Evolutionary conservation across 1,140 invertebrate species (phyloP), one percentile per base, ranked within the genome.

Genomic region (Reticulitermes speratus): DNA sequence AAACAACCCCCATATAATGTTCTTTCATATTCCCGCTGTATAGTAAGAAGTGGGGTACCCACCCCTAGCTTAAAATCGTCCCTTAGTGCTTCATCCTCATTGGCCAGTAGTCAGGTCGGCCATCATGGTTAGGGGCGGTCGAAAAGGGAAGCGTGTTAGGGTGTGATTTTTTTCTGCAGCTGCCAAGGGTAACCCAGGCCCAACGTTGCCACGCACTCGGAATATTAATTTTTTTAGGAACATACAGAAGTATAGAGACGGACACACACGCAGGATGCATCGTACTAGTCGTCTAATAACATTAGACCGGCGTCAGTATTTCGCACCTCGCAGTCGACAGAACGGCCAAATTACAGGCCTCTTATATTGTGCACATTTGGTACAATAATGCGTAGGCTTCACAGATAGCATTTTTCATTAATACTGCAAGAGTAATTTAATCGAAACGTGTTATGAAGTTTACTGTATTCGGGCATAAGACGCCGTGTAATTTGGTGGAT

Each of bases 1-100:
- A 75, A 75, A 75, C n/a, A 75, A 75, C 65, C 65, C 65, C 65
- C 14, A 75, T 75, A 75, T 75, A 30, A 75, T 30, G 65, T 75
- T 75, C 65, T 16, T 25, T 75, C 65, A 75, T 75, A 75, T 75
- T 75, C 65, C 25, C 65, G n/a, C 65, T 75, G 25, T 75, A 75
- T n/a, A 75, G 65, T 30, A 75, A 30, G n/a, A 25, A 30, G 65
- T 75, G 65, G 65, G n/a, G 65, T 75, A 75, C 65, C 65, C 65
- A 75, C 65, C 65, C 65, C 65, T 75, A 30, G n/a, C 65, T n/a
- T 75, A 75, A 75, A 75, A 75, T 25, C 65, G 65, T 30, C 65
- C 65, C 65, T 75, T 75, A 75, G n/a, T 75, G 65, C 65, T 75
- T 75, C 65, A 75, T 75, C 65, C 65, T 75, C 65, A 75, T 75